Conservation (phyloP, 2,888 invertebrate species). For the Helleia helle region DNA sequence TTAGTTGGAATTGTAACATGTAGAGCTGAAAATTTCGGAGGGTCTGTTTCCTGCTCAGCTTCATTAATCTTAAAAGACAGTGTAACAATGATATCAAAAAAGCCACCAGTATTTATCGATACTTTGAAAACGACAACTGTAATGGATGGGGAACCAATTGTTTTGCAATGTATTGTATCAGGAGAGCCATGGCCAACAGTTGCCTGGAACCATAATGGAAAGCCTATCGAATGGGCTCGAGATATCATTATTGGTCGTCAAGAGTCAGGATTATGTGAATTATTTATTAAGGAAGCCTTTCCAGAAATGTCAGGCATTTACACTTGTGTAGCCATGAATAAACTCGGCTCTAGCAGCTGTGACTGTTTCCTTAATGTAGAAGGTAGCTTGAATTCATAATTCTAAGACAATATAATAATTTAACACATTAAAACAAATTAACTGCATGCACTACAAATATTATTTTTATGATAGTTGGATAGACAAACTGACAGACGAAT, state of each 20-base stretch:
- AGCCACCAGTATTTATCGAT: constrained; percentile 82
- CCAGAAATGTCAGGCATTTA: constrained; percentile 94
- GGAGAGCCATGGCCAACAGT: constrained; percentile 88
- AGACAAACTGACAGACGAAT: no score
- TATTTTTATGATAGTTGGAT: no score
- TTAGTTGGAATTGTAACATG: constrained; percentile 87
- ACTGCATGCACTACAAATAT: constrained; percentile 1
- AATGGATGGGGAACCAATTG: constrained; percentile 92
- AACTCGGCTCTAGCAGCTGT: constrained; percentile 86
- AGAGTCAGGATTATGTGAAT: constrained; percentile 83
- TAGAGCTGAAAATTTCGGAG: constrained; percentile 91
- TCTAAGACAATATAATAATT: neutral
- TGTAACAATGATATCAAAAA: constrained; percentile 41
- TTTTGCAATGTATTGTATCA: constrained; percentile 80
- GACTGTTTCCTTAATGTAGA: constrained; percentile 85
- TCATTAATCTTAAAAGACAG: constrained; percentile 77
- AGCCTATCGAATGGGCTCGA: constrained; percentile 82
- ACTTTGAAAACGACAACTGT: constrained; percentile 82
- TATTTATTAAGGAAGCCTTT: constrained; percentile 89
- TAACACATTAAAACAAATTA: neutral
- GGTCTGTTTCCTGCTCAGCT: constrained; percentile 90
- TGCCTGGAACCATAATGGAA: constrained; percentile 84
- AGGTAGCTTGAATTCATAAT: constrained; percentile 72
- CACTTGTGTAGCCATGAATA: constrained; percentile 86
- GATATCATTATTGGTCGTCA: constrained; percentile 84